phyloP scores from a whole-genome alignment of 2,888 invertebrate species.

The Julus scanicus region DNA sequence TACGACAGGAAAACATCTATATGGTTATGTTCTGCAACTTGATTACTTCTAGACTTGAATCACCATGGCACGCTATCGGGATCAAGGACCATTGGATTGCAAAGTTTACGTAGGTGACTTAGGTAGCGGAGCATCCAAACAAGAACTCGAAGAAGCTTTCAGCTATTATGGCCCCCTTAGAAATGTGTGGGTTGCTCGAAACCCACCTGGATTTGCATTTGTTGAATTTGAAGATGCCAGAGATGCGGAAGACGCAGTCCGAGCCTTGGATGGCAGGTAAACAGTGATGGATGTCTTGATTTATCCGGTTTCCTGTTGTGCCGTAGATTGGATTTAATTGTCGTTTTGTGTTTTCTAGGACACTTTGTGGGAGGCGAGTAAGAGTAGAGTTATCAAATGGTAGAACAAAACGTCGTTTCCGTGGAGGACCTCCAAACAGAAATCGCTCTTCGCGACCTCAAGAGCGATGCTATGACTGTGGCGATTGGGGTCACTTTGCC shows the following conservation, averaged over 20 bases:
- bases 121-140: slow-evolving; percentile 59
- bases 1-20: neutral
- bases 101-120: slow-evolving; percentile 61
- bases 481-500: slow-evolving; percentile 92
- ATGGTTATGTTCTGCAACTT: neutral
- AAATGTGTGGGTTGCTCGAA: slow-evolving; percentile 69
- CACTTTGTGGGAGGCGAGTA: slow-evolving; percentile 85
- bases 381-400: slow-evolving; percentile 94
- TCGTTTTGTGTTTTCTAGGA: slow-evolving; percentile 61
- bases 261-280: slow-evolving; percentile 84
- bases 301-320: neutral
- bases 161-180: slow-evolving; percentile 67
- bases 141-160: slow-evolving; percentile 67
- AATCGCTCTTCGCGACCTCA: slow-evolving; percentile 84
- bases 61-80: slow-evolving; percentile 56
- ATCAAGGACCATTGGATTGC: slow-evolving; percentile 59
- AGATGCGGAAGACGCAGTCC: slow-evolving; percentile 76
- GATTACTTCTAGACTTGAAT: neutral
- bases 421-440: slow-evolving; percentile 64
- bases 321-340: neutral
- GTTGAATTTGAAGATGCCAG: slow-evolving; percentile 60
- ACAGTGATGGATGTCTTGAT: neutral
- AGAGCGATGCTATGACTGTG: slow-evolving; percentile 94
- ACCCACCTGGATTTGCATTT: slow-evolving; percentile 60
- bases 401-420: slow-evolving; percentile 68